A percentile compares a stretch with the other conserved stretches of the same genome.
Evolutionary conservation across 2,888 invertebrate genomes (phyloP).

Genomic region (Lasioglossum vierecki): DNA sequence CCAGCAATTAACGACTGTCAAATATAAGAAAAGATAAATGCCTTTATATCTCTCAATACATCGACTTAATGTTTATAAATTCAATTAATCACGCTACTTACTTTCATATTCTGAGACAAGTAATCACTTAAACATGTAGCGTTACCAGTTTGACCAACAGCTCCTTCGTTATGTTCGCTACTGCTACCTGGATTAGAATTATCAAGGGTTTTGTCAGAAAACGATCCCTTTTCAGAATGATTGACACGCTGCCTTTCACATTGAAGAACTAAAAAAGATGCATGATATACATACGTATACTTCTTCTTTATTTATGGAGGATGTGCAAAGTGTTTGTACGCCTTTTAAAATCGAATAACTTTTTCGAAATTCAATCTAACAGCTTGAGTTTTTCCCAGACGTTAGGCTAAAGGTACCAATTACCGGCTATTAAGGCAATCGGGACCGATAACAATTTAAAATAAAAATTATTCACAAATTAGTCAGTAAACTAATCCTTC

Average conservation of each 20-base stretch:
- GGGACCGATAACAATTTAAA: no score
- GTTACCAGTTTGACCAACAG: conserved; percentile 40
- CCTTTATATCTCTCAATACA: background rate
- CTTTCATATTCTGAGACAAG: conserved; percentile 86
- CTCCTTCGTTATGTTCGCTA: conserved; percentile 30
- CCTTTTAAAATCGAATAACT: no score
- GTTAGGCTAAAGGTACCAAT: no score
- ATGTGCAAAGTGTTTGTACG: no score
- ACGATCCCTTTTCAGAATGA: conserved; percentile 27
- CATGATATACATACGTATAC: background rate
- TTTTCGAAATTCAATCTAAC: no score
- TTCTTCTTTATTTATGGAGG: background rate
- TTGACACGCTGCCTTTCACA: conserved; percentile 52
- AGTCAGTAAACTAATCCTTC: no score
- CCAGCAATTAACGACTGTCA: conserved; percentile 86
- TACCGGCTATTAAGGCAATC: no score
- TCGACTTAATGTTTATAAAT: background rate
- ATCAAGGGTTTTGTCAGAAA: conserved; percentile 27
- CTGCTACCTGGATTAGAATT: conserved; percentile 39
- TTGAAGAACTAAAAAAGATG: conserved; percentile 41
- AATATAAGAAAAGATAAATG: background rate
- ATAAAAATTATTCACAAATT: no score
- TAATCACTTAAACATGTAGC: conserved; percentile 85
- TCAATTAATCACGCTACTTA: background rate
- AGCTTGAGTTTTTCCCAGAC: no score